phyloP scores from a whole-genome alignment of 2,113 vertebrate genomes.

The Marcusenius ussheri region DNA sequence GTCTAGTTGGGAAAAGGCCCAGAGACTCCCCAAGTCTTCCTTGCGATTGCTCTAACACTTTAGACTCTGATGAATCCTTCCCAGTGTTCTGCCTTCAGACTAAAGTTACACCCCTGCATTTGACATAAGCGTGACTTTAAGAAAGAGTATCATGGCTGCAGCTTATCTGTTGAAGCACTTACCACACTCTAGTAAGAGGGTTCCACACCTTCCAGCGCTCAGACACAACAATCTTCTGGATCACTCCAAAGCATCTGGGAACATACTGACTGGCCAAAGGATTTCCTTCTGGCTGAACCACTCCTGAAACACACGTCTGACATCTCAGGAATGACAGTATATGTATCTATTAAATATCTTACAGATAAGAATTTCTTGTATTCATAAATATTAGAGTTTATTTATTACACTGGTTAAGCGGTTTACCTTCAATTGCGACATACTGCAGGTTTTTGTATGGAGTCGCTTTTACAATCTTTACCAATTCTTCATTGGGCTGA shows the following conservation, averaged over 20 bases:
- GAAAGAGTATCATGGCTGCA: not conserved
- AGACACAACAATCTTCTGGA: slow-evolving; percentile 49
- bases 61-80: not conserved
- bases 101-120: not conserved
- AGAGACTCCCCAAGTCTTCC: not conserved
- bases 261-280: slow-evolving; percentile 55
- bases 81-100: not conserved
- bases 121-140: not conserved
- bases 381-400: not conserved
- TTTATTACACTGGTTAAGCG: not conserved
- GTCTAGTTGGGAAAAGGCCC: not conserved
- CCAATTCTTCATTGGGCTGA: slow-evolving; percentile 50
- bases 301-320: slow-evolving; percentile 35
- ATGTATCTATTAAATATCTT: not conserved
- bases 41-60: not conserved
- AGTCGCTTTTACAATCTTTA: slow-evolving; percentile 44
- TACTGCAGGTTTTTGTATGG: slow-evolving; percentile 51
- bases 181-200: slow-evolving; percentile 47
- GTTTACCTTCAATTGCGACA: slow-evolving; percentile 61
- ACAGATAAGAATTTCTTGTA: not conserved
- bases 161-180: not conserved
- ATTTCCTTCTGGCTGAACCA: slow-evolving; percentile 52
- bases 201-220: slow-evolving; percentile 57
- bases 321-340: not conserved
- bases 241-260: slow-evolving; percentile 53